Percentiles rank a stretch among this genome's conserved stretches.
Evolutionary conservation across 2,888 invertebrate species (phyloP).

Genomic region (Nephrotoma guestfalica): DNA sequence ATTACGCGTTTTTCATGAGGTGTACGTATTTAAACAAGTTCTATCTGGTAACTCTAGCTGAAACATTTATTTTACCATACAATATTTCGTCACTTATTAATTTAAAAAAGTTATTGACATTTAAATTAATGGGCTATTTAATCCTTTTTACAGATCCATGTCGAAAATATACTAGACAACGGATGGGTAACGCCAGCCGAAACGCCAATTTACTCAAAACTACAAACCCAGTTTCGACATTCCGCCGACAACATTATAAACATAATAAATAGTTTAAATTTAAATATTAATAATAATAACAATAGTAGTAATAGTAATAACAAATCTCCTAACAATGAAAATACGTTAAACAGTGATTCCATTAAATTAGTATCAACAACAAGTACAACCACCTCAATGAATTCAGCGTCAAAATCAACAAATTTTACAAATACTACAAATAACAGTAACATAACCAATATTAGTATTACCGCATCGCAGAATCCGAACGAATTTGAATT

Average conservation of each 20-base stretch:
- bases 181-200: conserved; percentile 32
- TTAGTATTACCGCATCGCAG: not conserved
- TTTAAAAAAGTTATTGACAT: too few species aligned
- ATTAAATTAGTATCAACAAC: not conserved
- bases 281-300: not conserved
- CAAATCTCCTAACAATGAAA: not conserved
- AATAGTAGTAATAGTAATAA: not conserved
- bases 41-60: too few species aligned
- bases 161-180: conserved; percentile 31
- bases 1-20: too few species aligned
- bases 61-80: too few species aligned
- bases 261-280: conserved; percentile 7
- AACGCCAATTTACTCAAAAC: conserved; percentile 25
- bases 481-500: conserved; percentile 8
- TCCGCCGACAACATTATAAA: conserved; percentile 6
- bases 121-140: too few species aligned
- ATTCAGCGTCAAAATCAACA: not conserved
- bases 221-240: conserved; percentile 11
- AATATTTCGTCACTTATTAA: too few species aligned
- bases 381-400: not conserved
- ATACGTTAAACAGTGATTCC: not conserved
- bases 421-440: not conserved
- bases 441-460: not conserved
- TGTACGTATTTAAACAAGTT: too few species aligned
- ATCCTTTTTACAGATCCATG: conserved; percentile 17